phyloP scores from a whole-genome alignment of 2,797 vertebrate genomes.

The Amblyraja radiata region DNA sequence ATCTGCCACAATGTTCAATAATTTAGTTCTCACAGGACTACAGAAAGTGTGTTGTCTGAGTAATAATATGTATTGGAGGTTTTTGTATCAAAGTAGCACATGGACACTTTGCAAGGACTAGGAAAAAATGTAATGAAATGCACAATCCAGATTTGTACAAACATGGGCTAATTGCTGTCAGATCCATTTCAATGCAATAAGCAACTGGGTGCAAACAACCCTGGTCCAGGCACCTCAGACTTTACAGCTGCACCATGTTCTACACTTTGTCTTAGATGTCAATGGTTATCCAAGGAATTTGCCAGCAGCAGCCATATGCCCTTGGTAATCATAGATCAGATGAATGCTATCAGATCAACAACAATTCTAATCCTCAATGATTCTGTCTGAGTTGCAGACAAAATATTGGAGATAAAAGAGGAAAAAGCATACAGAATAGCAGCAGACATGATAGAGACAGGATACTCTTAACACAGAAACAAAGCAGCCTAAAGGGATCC shows the following conservation, averaged over 20 bases:
- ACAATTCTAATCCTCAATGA: not conserved
- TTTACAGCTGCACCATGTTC: not conserved
- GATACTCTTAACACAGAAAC: not conserved
- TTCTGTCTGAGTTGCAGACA: not conserved
- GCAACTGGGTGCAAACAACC: not conserved
- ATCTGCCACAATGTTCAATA: not conserved
- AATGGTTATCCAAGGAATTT: not conserved
- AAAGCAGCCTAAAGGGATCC: not conserved
- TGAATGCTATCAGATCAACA: not conserved
- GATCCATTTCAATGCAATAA: not conserved
- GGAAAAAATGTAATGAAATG: not conserved
- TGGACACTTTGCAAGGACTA: not conserved
- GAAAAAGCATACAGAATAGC: not conserved
- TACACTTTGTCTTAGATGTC: not conserved
- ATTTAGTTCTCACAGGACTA: not conserved
- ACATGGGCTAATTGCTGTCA: not conserved
- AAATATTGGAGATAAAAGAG: not conserved
- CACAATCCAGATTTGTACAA: not conserved
- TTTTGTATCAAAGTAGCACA: not conserved
- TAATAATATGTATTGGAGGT: not conserved
- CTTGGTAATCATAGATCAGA: not conserved
- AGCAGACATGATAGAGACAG: not conserved
- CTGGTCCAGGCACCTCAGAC: not conserved
- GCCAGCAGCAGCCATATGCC: not conserved
- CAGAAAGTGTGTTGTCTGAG: not conserved